Conservation (phyloP, 2,113 vertebrate genomes). For the Brachyhypopomus gauderio region DNA sequence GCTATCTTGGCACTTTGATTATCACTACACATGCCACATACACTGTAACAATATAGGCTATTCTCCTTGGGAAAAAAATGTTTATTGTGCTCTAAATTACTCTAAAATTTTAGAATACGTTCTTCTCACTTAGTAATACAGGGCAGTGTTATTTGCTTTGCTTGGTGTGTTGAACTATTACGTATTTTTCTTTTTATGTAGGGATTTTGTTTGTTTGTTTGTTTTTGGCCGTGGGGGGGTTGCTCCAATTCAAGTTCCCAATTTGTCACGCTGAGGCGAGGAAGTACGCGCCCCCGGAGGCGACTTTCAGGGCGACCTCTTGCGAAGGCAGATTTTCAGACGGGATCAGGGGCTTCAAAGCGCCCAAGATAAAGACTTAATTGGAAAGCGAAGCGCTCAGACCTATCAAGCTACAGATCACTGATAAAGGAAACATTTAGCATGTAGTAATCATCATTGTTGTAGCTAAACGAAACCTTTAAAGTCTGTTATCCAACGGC, state of each 20-base stretch:
- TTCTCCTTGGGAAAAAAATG: background rate
- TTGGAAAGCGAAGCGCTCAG: slow-evolving; percentile 60
- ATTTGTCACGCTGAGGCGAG: slow-evolving; percentile 52
- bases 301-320: slow-evolving; percentile 52
- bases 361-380: slow-evolving; percentile 64
- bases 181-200: background rate
- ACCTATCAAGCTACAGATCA: slow-evolving; percentile 62
- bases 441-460: slow-evolving; percentile 67
- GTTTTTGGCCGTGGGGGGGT: background rate
- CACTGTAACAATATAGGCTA: background rate
- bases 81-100: slow-evolving; percentile 7
- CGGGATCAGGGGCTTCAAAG: slow-evolving; percentile 72
- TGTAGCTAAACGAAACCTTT: slow-evolving; percentile 69
- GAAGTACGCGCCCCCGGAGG: slow-evolving; percentile 70
- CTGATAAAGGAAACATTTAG: slow-evolving; percentile 65
- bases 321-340: slow-evolving; percentile 60
- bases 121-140: slow-evolving; percentile 5
- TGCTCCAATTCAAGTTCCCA: background rate
- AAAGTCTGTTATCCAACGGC: slow-evolving; percentile 50
- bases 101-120: background rate
- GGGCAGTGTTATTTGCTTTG: background rate
- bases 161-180: background rate
- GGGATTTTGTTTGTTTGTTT: slow-evolving; percentile 2
- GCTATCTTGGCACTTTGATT: background rate
- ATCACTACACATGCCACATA: background rate